These are phyloP conservation scores for Chrysoperla carnea DNA, from an alignment of 1,140 invertebrate genomes.

Conservation along the genomic window DNA sequence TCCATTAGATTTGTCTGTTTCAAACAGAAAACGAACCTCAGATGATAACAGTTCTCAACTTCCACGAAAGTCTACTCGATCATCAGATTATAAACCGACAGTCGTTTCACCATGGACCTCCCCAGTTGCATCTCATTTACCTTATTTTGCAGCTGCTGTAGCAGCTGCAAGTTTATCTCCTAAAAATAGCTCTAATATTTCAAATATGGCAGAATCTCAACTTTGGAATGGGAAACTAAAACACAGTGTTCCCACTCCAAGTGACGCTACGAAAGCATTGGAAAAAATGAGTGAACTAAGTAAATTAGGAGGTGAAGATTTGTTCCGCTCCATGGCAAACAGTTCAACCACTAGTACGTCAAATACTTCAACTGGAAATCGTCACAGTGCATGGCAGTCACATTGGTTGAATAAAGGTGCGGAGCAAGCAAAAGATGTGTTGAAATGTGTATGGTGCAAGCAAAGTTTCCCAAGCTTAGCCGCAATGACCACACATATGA, in stretches of 20 bases:
- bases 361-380: slow-evolving; percentile 30
- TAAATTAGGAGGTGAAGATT: slow-evolving; percentile 57
- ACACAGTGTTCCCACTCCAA: slow-evolving; percentile 40
- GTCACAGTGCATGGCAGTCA: slow-evolving; percentile 82
- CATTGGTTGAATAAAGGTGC: slow-evolving; percentile 89
- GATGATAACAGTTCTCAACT: slow-evolving; percentile 41
- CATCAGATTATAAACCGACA: slow-evolving; percentile 40
- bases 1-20: slow-evolving; percentile 61
- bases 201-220: slow-evolving; percentile 23
- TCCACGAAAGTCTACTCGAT: slow-evolving; percentile 41
- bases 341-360: slow-evolving; percentile 17
- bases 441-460: slow-evolving; percentile 93
- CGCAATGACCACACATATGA: slow-evolving; percentile 87
- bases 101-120: slow-evolving; percentile 56
- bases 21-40: slow-evolving; percentile 48
- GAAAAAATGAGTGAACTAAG: slow-evolving; percentile 86
- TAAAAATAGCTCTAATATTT: slow-evolving; percentile 30
- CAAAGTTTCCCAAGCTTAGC: slow-evolving; percentile 80
- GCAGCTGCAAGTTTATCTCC: slow-evolving; percentile 52
- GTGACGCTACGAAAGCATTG: slow-evolving; percentile 67
- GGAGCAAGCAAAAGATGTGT: slow-evolving; percentile 81
- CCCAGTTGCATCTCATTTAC: slow-evolving; percentile 55
- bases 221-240: slow-evolving; percentile 72
- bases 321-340: slow-evolving; percentile 39
- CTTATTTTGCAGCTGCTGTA: slow-evolving; percentile 65